These are phyloP conservation scores for Alauda arvensis DNA, from an alignment of 2,797 vertebrate species.

Conservation along the genomic window DNA sequence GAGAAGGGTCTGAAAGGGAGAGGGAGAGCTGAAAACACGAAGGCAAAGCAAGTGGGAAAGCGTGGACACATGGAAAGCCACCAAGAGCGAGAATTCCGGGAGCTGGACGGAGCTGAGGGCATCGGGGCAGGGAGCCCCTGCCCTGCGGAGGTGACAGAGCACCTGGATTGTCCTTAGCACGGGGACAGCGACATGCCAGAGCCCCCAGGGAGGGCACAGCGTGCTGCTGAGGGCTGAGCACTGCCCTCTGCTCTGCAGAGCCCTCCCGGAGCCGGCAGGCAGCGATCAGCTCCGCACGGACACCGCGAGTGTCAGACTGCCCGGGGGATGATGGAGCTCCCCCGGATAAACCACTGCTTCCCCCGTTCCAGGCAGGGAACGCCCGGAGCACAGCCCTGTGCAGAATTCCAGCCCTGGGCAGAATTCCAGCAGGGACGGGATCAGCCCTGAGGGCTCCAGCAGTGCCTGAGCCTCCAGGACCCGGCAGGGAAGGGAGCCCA, in stretches of 20 bases:
- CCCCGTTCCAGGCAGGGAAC: not conserved
- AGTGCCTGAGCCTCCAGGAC: not conserved
- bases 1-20: not conserved
- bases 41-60: accelerated
- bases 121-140: not conserved
- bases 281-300: not conserved
- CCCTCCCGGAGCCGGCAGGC: not conserved
- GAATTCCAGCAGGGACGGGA: not conserved
- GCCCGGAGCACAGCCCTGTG: not conserved
- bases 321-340: not conserved
- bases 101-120: accelerated
- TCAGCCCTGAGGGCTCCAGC: not conserved
- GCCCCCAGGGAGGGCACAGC: not conserved
- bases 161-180: not conserved
- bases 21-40: not conserved
- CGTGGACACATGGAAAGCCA: accelerated
- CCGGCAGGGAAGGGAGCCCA: not conserved
- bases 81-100: accelerated
- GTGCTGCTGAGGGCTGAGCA: not conserved
- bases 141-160: not conserved
- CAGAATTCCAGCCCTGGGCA: not conserved
- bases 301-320: not conserved
- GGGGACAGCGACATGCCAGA: not conserved
- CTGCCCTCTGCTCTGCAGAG: not conserved
- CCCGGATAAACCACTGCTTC: not conserved